A percentile compares a stretch with the other conserved stretches of the same genome.
Conservation (phyloP, 1,140 invertebrate genomes). For the Tetragnatha versicolor region DNA sequence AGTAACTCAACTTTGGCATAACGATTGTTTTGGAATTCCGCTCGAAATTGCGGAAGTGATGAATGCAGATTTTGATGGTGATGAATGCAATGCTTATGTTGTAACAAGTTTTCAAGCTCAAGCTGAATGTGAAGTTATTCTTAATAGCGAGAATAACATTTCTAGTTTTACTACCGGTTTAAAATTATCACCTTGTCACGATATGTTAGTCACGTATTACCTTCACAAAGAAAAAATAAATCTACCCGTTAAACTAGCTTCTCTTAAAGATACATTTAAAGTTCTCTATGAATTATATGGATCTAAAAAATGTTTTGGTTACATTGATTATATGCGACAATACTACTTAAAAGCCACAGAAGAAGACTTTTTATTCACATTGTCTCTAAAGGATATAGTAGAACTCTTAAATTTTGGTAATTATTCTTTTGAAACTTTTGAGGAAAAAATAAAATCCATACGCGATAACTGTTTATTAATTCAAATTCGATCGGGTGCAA, state of each 20-base stretch:
- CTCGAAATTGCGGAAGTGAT: slow-evolving; percentile 22
- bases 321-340: not conserved
- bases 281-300: slow-evolving; percentile 31
- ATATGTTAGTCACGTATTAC: slow-evolving; percentile 2
- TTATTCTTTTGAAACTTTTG: slow-evolving; percentile 1
- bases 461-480: not conserved
- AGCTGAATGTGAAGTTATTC: not conserved
- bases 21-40: slow-evolving; percentile 32
- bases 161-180: slow-evolving; percentile 18
- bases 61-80: slow-evolving; percentile 37
- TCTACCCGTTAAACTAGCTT: not conserved
- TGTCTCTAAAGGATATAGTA: not conserved
- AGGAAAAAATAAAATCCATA: not conserved
- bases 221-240: slow-evolving; percentile 1
- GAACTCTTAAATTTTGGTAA: not conserved
- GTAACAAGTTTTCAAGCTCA: not conserved
- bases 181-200: slow-evolving; percentile 20
- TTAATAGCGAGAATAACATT: slow-evolving; percentile 5
- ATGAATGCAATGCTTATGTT: slow-evolving; percentile 9
- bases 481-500: slow-evolving; percentile 17
- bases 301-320: slow-evolving; percentile 1
- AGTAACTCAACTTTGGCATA: not conserved
- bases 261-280: slow-evolving; percentile 2
- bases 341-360: not conserved
- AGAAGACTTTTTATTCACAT: not conserved